Evolutionary conservation across 2,797 vertebrate species (phyloP), one percentile per base, ranked within the genome.

Genomic region (Eulemur albifrons): DNA sequence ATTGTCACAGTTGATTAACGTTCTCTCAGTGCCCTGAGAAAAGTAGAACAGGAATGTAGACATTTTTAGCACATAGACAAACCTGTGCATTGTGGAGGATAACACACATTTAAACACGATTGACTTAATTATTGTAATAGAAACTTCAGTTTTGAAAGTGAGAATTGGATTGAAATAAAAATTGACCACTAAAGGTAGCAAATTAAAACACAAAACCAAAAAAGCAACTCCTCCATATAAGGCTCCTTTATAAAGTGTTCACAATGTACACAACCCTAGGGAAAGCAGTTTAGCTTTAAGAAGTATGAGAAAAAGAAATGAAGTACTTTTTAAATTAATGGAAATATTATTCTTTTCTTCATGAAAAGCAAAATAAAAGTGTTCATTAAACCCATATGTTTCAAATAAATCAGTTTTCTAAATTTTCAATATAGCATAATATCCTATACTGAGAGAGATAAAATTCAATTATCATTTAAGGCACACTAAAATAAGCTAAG

Each of bases 361-460:
- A 83, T 82, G 61, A 85, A 95, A 80, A 92, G 59, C 40, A 97
- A 87, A 95, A 73, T 91, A 97, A 91, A 95, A 90, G 72, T 87
- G 17, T 90, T 97, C 67, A 97, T 93, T 93, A 95, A 97, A 93
- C 30, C 63, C 96, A 97, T 97, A 94, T 96, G 97, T 40, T 96
- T 97, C 69, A 94, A 93, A 92, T 97, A 96, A 94, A 86, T 92
- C 65, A 65, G 50, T 90, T 92, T 96, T 89, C 93, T 96, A 96
- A 85, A 95, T 94, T 90, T 96, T 95, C 38, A 96, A 54, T 90
- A 77, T 86, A 94, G 65, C n/a, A 80, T 91, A 96, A 75, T 95
- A 93, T 93, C 72, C 72, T 87, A 94, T 81, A 89, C 15, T 84
- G 23, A 93, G 70, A 59, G 35, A 90, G 54, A 96, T 96, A 96